Evolutionary conservation across 2,888 invertebrate genomes (phyloP).

Genomic region (Diarsia dahlii): DNA sequence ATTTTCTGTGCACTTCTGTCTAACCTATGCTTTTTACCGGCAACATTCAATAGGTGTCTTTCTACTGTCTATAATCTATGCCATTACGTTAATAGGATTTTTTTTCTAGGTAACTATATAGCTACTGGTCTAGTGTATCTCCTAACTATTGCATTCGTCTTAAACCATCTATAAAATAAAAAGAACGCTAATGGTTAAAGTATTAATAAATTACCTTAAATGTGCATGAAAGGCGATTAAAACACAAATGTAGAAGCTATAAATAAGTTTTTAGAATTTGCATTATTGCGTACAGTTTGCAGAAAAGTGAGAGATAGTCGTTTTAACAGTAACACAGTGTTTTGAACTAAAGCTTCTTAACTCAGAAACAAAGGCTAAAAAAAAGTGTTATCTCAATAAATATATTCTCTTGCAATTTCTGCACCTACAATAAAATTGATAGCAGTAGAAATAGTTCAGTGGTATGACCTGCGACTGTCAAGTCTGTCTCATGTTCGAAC

Average conservation of each 20-base stretch:
- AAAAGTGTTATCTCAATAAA: no score
- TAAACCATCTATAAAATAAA: background rate
- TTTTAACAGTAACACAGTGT: background rate
- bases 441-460: no score
- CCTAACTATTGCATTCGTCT: background rate
- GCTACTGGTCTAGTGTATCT: no score
- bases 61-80: no score
- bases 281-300: background rate
- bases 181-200: background rate
- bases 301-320: conserved; percentile 11
- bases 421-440: background rate
- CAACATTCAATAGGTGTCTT: no score
- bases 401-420: background rate
- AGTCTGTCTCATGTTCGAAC: no score
- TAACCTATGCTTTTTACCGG: no score
- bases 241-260: background rate
- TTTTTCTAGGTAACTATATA: no score
- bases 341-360: background rate
- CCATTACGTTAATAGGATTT: no score
- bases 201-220: conserved; percentile 34
- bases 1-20: no score
- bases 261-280: conserved; percentile 1
- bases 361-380: no score
- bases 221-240: background rate
- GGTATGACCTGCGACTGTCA: no score